Evolutionary conservation across 2,113 vertebrate genomes (phyloP).

Genomic region (Nothocercus julius): DNA sequence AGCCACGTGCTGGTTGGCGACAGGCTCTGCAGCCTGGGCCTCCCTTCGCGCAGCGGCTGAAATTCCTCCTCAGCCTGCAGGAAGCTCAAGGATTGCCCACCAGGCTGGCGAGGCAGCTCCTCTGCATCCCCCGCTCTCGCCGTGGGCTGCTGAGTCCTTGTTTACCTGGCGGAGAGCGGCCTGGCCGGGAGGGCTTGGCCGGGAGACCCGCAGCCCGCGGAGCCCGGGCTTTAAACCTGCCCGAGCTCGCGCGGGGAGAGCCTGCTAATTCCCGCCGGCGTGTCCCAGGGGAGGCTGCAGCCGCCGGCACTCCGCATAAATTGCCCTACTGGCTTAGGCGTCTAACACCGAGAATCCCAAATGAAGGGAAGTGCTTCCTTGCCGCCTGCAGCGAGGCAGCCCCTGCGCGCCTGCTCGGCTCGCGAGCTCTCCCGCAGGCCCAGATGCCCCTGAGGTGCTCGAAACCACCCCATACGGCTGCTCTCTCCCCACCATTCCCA

Average conservation of each 20-base stretch:
- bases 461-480: not conserved
- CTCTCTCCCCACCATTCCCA: not conserved
- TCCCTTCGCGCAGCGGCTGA: not conserved
- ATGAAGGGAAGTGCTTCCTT: not conserved
- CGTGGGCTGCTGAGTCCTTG: conserved; percentile 9
- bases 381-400: not conserved
- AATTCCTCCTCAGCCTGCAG: not conserved
- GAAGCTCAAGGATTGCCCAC: not conserved
- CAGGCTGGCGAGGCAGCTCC: not conserved
- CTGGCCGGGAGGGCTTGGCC: not conserved
- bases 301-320: not conserved
- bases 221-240: conserved; percentile 4
- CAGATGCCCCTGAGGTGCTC: not conserved
- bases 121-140: not conserved
- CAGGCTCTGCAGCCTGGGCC: not conserved
- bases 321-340: not conserved
- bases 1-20: not conserved
- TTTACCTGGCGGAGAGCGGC: conserved; percentile 18
- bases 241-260: not conserved
- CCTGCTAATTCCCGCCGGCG: not conserved
- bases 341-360: not conserved
- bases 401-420: not conserved
- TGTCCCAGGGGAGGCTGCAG: conserved; percentile 1
- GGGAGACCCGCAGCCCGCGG: not conserved
- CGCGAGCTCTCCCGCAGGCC: not conserved